These are phyloP conservation scores for Lithobates sylvaticus DNA, from an alignment of 2,797 vertebrate species.

Conservation along the genomic window DNA sequence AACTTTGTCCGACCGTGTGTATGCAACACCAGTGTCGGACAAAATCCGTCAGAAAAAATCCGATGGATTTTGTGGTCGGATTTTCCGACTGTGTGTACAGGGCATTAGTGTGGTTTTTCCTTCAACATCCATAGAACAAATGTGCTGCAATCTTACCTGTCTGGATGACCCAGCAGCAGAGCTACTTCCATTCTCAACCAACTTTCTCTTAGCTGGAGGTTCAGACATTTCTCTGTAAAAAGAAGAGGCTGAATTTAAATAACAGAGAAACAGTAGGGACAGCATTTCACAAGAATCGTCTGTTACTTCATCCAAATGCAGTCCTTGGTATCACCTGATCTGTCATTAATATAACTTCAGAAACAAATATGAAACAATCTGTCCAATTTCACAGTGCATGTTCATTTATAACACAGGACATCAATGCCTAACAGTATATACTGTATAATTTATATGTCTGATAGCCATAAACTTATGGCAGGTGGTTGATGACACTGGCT, in stretches of 20 bases:
- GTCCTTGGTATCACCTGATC: no score
- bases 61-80: no score
- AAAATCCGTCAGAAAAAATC: no score
- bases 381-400: not conserved
- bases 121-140: not conserved
- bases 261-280: not conserved
- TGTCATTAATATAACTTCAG: not conserved
- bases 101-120: not conserved
- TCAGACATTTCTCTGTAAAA: constrained; percentile 35
- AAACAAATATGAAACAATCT: not conserved
- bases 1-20: no score
- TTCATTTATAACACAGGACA: not conserved
- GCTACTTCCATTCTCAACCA: not conserved
- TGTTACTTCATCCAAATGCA: no score
- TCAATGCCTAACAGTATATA: not conserved
- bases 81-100: no score
- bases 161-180: not conserved
- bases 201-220: constrained; percentile 19
- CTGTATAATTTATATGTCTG: not conserved
- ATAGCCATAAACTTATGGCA: not conserved
- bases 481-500: not conserved
- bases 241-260: not conserved
- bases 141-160: constrained; percentile 21
- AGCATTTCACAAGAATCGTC: no score
- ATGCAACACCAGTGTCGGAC: no score